These are phyloP conservation scores for Mycteria americana DNA, from an alignment of 2,797 vertebrate species.

Conservation along the genomic window DNA sequence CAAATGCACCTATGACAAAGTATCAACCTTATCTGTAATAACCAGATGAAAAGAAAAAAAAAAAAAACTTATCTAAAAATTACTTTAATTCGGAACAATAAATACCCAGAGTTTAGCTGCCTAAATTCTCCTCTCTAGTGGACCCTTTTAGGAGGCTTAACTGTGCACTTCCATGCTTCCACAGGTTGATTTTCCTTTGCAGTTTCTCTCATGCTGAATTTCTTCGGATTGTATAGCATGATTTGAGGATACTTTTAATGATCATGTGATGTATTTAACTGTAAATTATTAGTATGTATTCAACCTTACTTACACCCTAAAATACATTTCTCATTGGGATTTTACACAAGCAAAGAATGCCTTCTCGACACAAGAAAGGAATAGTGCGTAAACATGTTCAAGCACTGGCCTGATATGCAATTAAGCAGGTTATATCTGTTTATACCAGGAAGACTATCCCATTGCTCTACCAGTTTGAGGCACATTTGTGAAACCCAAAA, in stretches of 20 bases:
- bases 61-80: not conserved
- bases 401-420: not conserved
- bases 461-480: not conserved
- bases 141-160: not conserved
- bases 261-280: not conserved
- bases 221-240: not conserved
- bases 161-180: not conserved
- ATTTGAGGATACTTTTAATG: not conserved
- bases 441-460: not conserved
- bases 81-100: not conserved
- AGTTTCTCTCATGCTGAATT: not conserved
- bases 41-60: not conserved
- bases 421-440: not conserved
- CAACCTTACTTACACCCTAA: not conserved
- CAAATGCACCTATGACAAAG: not conserved
- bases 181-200: not conserved
- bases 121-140: not conserved
- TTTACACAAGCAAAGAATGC: not conserved
- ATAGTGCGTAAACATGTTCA: accelerated
- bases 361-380: not conserved
- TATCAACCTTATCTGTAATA: not conserved
- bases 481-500: not conserved
- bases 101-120: not conserved
- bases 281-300: not conserved
- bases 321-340: not conserved